These are phyloP conservation scores for Quiscalus mexicanus DNA, from an alignment of 2,113 vertebrate species.

Conservation along the genomic window DNA sequence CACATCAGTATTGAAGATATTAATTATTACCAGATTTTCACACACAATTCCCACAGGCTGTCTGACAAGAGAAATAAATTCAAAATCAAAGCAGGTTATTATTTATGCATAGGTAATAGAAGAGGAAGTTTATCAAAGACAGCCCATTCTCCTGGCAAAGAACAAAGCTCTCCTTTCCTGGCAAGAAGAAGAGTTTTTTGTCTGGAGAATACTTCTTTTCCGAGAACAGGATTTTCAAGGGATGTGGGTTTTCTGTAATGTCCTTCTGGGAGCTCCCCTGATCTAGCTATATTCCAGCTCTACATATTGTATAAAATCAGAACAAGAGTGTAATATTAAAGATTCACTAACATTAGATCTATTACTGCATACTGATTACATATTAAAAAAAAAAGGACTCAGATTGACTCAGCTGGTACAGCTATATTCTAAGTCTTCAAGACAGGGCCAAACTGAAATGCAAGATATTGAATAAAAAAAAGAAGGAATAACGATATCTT, in stretches of 20 bases:
- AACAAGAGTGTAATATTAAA: not conserved
- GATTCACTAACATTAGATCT: not conserved
- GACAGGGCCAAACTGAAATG: not conserved
- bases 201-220: conserved; percentile 25
- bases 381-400: not conserved
- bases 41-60: not conserved
- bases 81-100: not conserved
- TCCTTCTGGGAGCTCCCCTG: not conserved
- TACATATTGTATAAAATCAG: not conserved
- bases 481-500: not conserved
- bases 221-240: conserved; percentile 11
- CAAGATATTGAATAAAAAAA: not conserved
- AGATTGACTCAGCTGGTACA: not conserved
- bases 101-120: not conserved
- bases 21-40: conserved; percentile 15
- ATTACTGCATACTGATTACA: not conserved
- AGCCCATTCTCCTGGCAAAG: not conserved
- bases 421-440: not conserved
- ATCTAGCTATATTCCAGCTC: not conserved
- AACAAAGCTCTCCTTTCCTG: not conserved
- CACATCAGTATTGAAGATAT: not conserved
- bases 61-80: not conserved
- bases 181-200: not conserved
- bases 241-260: conserved; percentile 8
- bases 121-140: not conserved